phyloP scores from a whole-genome alignment of 2,113 vertebrate genomes.

The Neoarius graeffei region DNA sequence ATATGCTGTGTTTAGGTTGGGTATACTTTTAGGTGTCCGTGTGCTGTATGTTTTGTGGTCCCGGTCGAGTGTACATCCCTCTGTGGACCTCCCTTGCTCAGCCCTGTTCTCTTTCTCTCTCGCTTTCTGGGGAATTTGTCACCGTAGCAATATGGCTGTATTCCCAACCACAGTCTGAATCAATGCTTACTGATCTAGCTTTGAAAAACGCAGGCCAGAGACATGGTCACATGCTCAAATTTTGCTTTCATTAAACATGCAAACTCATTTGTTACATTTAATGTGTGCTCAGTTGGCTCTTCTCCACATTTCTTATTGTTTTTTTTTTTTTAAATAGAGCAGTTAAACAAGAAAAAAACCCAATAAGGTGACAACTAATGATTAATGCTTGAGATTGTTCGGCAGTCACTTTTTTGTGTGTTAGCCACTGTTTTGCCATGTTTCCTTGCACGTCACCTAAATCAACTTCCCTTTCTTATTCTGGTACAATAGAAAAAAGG shows the following conservation, averaged over 20 bases:
- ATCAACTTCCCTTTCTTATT: conserved; percentile 49
- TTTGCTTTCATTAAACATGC: conserved; percentile 21
- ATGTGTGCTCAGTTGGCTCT: background rate
- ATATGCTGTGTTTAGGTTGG: background rate
- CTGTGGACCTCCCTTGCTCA: background rate
- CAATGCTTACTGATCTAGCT: conserved; percentile 55
- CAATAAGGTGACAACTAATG: conserved; percentile 5
- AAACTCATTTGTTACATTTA: conserved; percentile 16
- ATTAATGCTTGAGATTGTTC: conserved; percentile 43
- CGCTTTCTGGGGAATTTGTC: conserved; percentile 67
- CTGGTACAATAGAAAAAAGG: conserved; percentile 25
- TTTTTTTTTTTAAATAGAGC: background rate
- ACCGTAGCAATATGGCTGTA: conserved; percentile 63
- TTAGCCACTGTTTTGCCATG: conserved; percentile 44
- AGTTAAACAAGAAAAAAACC: conserved; percentile 29
- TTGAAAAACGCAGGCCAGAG: conserved; percentile 8
- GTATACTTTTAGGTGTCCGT: background rate
- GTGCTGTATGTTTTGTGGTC: background rate
- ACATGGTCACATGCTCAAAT: background rate
- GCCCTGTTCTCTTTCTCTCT: conserved; percentile 8
- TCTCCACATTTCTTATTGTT: background rate
- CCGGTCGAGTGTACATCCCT: conserved; percentile 12
- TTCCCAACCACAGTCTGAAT: conserved; percentile 48
- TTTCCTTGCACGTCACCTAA: conserved; percentile 45
- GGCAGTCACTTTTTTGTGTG: conserved; percentile 44